Conservation (phyloP, 2,797 vertebrate genomes). For the Linurgus olivaceus region DNA sequence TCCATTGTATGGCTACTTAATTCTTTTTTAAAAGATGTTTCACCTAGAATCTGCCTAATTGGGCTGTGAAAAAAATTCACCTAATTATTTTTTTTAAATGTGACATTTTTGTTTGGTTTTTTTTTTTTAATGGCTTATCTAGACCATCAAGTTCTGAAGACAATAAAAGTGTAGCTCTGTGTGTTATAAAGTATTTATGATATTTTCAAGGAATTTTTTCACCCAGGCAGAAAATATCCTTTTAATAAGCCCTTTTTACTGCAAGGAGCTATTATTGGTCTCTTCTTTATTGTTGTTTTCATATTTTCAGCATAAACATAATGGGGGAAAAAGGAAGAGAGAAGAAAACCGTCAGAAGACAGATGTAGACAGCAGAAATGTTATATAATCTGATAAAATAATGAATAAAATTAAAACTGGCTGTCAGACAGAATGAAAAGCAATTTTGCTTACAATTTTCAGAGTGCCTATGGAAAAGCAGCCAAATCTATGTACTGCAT, state of each 20-base stretch:
- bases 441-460: slow-evolving; percentile 76
- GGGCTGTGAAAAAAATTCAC: slow-evolving; percentile 33
- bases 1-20: neutral
- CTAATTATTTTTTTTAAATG: slow-evolving; percentile 57
- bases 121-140: slow-evolving; percentile 54
- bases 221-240: slow-evolving; percentile 80
- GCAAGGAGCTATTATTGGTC: slow-evolving; percentile 74
- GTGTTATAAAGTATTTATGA: slow-evolving; percentile 82
- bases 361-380: slow-evolving; percentile 67
- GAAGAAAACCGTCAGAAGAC: slow-evolving; percentile 54
- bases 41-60: slow-evolving; percentile 53
- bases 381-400: slow-evolving; percentile 75
- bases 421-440: slow-evolving; percentile 79
- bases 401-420: slow-evolving; percentile 79
- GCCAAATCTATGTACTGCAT: slow-evolving; percentile 55
- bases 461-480: slow-evolving; percentile 57
- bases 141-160: slow-evolving; percentile 74
- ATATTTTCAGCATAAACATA: slow-evolving; percentile 73
- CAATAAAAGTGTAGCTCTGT: slow-evolving; percentile 73
- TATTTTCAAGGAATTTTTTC: slow-evolving; percentile 76
- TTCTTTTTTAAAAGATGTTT: neutral
- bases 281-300: slow-evolving; percentile 76
- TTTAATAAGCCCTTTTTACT: slow-evolving; percentile 81
- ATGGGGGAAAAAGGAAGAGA: slow-evolving; percentile 32
- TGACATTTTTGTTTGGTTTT: neutral